Base-by-base conservation (phyloP, 2,113 vertebrate species). In the Burhinus bistriatus region DNA sequence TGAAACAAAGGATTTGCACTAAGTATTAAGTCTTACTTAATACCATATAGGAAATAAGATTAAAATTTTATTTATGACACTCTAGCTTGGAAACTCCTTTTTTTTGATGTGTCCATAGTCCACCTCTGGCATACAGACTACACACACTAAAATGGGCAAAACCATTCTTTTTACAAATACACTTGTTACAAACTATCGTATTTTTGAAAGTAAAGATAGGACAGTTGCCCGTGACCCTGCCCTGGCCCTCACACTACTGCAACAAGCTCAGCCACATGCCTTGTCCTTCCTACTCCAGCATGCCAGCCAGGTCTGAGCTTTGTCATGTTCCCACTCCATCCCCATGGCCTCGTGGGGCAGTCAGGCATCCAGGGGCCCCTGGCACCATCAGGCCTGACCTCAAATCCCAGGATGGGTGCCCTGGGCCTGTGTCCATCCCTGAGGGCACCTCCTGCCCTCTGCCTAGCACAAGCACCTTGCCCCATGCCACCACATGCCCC, bases 271-370 rank as follows among this genome's bases (percentile, higher is more conserved):
- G 36, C 2, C 22, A 9, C 3, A 5, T 20, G 9, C 17, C 5
- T 42, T 52, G 9, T 42, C 29, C 22, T 70, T 79, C 47, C 42
- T 54, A 21, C 4, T 3, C 15, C 12, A 36, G 5, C 27, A 13
- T 8, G 2, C 15, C 51, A 65, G 11, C 4, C 12, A 38, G 2
- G 4, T 22, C 47, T 71, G 38, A 68, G n/a, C 11, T 77, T 1
- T 2, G 32, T 9, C 5, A 2, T 0, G 0, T 42, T 85, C 18
- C 44, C 7, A 34, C 5, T 8, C 15, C 0, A 0, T 23, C 6
- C 9, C n/a, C 0, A 2, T 12, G 19, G n/a, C 27, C 14, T 38
- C 3, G 0, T 40, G 27, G 32, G 6, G 8, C 6, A 2, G 4
- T 9, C 1, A 2, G 44, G 9, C 9, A 29, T 51, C 14, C 3